Conservation (phyloP, 2,888 invertebrate genomes). For the Phengaris alcon region DNA sequence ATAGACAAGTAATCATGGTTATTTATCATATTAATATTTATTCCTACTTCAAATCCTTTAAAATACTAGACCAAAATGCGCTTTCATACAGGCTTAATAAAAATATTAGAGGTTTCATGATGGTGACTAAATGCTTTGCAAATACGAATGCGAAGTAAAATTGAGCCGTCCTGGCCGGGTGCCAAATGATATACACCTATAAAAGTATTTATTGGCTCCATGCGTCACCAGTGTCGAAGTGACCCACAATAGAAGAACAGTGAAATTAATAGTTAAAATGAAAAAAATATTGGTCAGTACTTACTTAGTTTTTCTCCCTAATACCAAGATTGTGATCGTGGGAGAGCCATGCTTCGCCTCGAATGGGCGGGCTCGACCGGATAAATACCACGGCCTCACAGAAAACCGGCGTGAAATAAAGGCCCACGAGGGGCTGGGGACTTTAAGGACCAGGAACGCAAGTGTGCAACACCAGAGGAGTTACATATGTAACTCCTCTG, state of each 20-base stretch:
- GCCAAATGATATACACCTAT: constrained; percentile 44
- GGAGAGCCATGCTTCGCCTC: too few relatives aligned
- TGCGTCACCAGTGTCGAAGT: constrained; percentile 42
- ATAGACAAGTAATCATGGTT: too few relatives aligned
- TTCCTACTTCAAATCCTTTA: too few relatives aligned
- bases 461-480: too few relatives aligned
- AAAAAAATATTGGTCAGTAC: constrained; percentile 23
- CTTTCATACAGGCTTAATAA: background rate
- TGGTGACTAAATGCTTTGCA: constrained; percentile 3
- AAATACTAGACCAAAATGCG: background rate
- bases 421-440: too few relatives aligned
- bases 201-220: constrained; percentile 45
- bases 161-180: constrained; percentile 42
- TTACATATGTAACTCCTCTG: too few relatives aligned
- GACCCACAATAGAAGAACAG: constrained; percentile 33
- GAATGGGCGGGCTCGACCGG: too few relatives aligned
- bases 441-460: too few relatives aligned
- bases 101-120: constrained; percentile 27
- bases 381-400: too few relatives aligned
- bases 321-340: too few relatives aligned
- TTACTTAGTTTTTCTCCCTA: background rate
- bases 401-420: too few relatives aligned
- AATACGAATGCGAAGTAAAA: constrained; percentile 35
- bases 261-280: constrained; percentile 23
- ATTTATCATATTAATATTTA: too few relatives aligned